Conservation (phyloP, 2,888 invertebrate genomes). For the Nomada fabriciana region DNA sequence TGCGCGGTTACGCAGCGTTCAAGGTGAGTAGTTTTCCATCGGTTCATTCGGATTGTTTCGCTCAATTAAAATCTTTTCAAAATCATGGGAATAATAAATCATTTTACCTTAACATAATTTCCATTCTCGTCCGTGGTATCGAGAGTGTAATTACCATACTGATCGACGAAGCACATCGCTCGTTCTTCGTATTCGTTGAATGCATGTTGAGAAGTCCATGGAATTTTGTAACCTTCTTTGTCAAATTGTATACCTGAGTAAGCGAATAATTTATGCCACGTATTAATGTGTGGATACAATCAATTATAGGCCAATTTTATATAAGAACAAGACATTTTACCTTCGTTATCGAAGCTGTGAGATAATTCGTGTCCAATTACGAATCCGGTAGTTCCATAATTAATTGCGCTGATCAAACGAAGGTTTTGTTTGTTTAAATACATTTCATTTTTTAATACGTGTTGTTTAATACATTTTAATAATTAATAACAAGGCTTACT, state of each 20-base stretch:
- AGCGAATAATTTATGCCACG: neutral
- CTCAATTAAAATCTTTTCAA: neutral
- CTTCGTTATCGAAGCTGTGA: conserved; percentile 60
- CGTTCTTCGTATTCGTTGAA: conserved; percentile 42
- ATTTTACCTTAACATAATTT: conserved; percentile 21
- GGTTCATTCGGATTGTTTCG: neutral
- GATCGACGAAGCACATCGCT: conserved; percentile 57
- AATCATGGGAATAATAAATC: neutral
- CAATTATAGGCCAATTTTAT: neutral
- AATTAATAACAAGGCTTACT: conserved; percentile 48
- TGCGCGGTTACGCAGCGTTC: neutral
- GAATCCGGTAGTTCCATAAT: conserved; percentile 64
- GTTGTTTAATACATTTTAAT: neutral
- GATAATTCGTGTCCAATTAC: conserved; percentile 67
- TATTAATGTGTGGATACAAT: neutral
- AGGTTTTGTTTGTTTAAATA: neutral
- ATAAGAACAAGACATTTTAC: conserved; percentile 29
- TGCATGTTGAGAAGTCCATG: conserved; percentile 17
- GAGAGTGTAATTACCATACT: conserved; percentile 53
- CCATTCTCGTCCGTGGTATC: conserved; percentile 36
- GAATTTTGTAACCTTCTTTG: conserved; percentile 43
- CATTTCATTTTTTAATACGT: neutral
- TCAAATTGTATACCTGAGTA: conserved; percentile 54
- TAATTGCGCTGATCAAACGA: conserved; percentile 55
- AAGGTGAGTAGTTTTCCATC: conserved; percentile 8